These are phyloP conservation scores for Ganaspis brasiliensis DNA, from an alignment of 2,888 invertebrate species.

Conservation along the genomic window DNA sequence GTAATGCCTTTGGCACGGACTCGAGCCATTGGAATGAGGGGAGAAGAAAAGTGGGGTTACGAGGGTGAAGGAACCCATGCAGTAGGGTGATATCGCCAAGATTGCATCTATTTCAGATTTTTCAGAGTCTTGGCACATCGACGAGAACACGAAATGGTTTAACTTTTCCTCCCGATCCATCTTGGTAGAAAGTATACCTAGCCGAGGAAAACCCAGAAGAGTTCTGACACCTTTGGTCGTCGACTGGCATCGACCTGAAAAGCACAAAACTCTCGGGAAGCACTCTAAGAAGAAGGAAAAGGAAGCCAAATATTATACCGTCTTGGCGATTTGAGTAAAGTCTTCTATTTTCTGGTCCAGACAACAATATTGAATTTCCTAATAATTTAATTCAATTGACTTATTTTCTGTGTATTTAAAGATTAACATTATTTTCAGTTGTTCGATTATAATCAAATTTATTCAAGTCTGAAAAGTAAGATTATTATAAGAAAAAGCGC, in stretches of 20 bases:
- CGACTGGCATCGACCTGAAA: slow-evolving; percentile 14
- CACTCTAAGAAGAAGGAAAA: background rate
- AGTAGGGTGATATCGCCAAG: slow-evolving; percentile 60
- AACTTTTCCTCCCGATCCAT: slow-evolving; percentile 53
- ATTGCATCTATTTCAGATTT: slow-evolving; percentile 68
- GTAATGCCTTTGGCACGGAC: slow-evolving; percentile 34
- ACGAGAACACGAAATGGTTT: slow-evolving; percentile 55
- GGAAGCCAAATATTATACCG: slow-evolving; percentile 31
- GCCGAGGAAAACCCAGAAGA: slow-evolving; percentile 24
- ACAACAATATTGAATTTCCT: background rate
- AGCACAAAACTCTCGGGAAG: slow-evolving; percentile 41
- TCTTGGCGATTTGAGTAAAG: background rate
- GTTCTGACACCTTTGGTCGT: slow-evolving; percentile 34
- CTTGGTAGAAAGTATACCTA: slow-evolving; percentile 22
- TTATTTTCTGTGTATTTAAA: too few species aligned
- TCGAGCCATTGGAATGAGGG: slow-evolving; percentile 2
- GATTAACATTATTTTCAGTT: too few species aligned
- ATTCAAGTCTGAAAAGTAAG: too few species aligned
- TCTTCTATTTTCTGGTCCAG: background rate
- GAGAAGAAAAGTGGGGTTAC: slow-evolving; percentile 13
- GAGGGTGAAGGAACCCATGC: slow-evolving; percentile 28
- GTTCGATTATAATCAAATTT: too few species aligned
- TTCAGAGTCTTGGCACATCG: slow-evolving; percentile 60
- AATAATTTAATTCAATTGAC: background rate
- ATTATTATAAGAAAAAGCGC: too few species aligned